phyloP scores from a whole-genome alignment of 64 coral and sea anemone species.

The Hydrozoanthus tunicans region DNA sequence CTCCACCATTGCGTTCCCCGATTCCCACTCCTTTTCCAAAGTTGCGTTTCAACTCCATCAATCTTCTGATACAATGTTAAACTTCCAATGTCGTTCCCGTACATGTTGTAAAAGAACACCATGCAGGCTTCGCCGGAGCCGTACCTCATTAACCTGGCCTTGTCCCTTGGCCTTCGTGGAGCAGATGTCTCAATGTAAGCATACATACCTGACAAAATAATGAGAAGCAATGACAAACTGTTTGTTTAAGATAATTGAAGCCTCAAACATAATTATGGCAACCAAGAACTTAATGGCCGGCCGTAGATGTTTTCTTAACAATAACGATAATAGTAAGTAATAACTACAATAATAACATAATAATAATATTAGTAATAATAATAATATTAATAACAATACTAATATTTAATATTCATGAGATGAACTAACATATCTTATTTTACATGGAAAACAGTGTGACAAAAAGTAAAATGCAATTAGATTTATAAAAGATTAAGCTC shows the following conservation, averaged over 20 bases:
- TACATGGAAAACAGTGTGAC: no score
- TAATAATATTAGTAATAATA: no score
- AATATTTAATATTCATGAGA: no score
- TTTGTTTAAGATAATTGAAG: no score
- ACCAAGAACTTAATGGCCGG: no score
- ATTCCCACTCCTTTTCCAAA: conserved; percentile 26
- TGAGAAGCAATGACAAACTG: not conserved
- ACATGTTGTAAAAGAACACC: conserved; percentile 36
- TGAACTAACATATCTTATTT: no score
- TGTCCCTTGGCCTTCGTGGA: conserved; percentile 20
- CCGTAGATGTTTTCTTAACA: not conserved
- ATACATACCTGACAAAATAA: conserved; percentile 23
- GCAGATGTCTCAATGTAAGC: conserved; percentile 29
- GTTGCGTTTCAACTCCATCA: not conserved
- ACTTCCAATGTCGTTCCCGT: conserved; percentile 1
- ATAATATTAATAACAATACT: not conserved
- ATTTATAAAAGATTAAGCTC: no score
- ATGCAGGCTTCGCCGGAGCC: conserved; percentile 42
- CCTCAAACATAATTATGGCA: no score
- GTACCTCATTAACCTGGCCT: conserved; percentile 18
- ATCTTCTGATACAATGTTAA: conserved; percentile 6
- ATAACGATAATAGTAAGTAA: not conserved
- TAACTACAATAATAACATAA: not conserved
- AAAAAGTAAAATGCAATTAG: no score
- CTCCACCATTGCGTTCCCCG: not conserved